A percentile compares a stretch with the other conserved stretches of the same genome.
Evolutionary conservation across 2,888 invertebrate species (phyloP).

Genomic region (Lithophane leautieri): DNA sequence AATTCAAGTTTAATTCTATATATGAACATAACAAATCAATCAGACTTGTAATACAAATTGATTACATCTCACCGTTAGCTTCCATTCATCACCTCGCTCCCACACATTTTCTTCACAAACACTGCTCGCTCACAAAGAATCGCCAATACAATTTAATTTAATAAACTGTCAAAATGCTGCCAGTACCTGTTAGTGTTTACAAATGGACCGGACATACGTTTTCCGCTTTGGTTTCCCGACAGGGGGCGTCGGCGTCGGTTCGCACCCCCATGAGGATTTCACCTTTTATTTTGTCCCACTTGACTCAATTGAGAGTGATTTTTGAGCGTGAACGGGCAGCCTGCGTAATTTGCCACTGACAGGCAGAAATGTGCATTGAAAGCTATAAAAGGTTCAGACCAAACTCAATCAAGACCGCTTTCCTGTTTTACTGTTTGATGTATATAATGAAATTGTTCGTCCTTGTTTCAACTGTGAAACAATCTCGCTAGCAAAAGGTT

Average conservation of each 20-base stretch:
- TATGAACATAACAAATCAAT: slow-evolving; percentile 38
- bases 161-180: slow-evolving; percentile 87
- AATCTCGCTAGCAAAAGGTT: slow-evolving; percentile 59
- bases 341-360: slow-evolving; percentile 88
- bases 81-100: slow-evolving; percentile 52
- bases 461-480: slow-evolving; percentile 48
- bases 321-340: slow-evolving; percentile 89
- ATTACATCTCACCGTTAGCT: slow-evolving; percentile 44
- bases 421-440: slow-evolving; percentile 70
- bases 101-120: slow-evolving; percentile 53
- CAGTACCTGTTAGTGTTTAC: slow-evolving; percentile 87
- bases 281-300: slow-evolving; percentile 90
- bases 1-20: background rate
- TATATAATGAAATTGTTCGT: slow-evolving; percentile 57
- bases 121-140: slow-evolving; percentile 73
- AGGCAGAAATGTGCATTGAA: slow-evolving; percentile 87
- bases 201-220: slow-evolving; percentile 89
- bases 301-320: slow-evolving; percentile 89
- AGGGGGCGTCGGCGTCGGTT: slow-evolving; percentile 80
- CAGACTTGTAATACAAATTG: slow-evolving; percentile 45
- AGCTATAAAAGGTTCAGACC: slow-evolving; percentile 86
- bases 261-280: slow-evolving; percentile 87
- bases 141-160: slow-evolving; percentile 84
- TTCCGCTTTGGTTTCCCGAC: slow-evolving; percentile 85
- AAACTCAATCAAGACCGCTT: slow-evolving; percentile 84